These are phyloP conservation scores for Adelognathus sp. DNA, from an alignment of 2,888 invertebrate species.

Conservation along the genomic window DNA sequence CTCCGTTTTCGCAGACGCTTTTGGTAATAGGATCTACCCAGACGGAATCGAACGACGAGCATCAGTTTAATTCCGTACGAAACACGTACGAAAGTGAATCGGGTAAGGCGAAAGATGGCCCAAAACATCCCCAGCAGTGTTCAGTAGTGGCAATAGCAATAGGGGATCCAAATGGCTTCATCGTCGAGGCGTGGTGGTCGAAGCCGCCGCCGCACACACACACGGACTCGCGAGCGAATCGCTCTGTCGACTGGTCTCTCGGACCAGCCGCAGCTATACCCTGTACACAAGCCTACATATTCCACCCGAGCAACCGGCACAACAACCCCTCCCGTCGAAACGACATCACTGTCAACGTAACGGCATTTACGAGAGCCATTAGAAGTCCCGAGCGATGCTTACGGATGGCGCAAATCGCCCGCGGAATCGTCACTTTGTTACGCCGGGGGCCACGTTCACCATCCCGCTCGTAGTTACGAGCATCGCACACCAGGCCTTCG, in stretches of 20 bases:
- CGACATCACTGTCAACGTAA: conserved; percentile 68
- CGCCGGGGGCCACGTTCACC: conserved; percentile 48
- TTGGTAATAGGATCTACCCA: background rate
- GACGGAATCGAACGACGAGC: background rate
- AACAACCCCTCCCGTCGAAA: conserved; percentile 9
- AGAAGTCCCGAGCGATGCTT: conserved; percentile 66
- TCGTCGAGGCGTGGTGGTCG: conserved; percentile 32
- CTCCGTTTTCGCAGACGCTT: background rate
- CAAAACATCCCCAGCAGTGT: conserved; percentile 2
- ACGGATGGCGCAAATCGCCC: conserved; percentile 67
- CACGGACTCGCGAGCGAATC: background rate
- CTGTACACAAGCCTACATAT: background rate
- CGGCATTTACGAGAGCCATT: conserved; percentile 69
- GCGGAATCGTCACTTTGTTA: conserved; percentile 73
- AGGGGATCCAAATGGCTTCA: conserved; percentile 38
- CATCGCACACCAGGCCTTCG: background rate
- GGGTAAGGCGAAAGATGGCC: background rate
- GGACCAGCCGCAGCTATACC: background rate
- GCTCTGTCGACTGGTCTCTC: background rate
- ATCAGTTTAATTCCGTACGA: background rate
- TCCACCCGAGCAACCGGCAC: conserved; percentile 6
- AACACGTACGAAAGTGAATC: background rate
- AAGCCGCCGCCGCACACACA: conserved; percentile 19
- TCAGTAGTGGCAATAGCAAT: background rate
- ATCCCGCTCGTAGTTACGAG: conserved; percentile 42